Evolutionary conservation across 2,113 vertebrate genomes (phyloP), one percentile per base, ranked within the genome.

Genomic region (Pedionomus torquatus): DNA sequence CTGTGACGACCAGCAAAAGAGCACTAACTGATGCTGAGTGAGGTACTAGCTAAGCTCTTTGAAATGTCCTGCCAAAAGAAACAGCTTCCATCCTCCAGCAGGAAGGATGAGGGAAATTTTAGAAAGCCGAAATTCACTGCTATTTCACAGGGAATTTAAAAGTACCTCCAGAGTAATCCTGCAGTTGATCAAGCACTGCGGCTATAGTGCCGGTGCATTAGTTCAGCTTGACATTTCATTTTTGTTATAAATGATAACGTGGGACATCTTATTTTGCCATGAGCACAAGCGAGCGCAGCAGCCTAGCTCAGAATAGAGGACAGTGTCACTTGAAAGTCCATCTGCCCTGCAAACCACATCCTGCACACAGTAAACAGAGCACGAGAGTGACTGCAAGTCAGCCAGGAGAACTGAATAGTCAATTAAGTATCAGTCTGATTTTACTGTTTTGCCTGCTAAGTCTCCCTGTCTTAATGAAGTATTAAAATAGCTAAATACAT

Each of bases 31-130:
- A 76, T 63, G 68, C 11, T 41, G 17, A 80, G 31, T 5, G 31
- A 89, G 51, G 84, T 26, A 65, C 24, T 52, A 33, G 85, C 43
- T 71, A 75, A 87, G 35, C 14, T n/a, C 33, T 78, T 58, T 24
- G 33, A 90, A 94, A 94, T 30, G 20, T 75, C 49, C 57, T 92
- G 88, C 82, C 85, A 88, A 91, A 91, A 91, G 46, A 95, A 94
- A 52, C 10, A 64, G 26, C 64, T 92, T 78, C 69, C 43, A 87
- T 43, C n/a, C 33, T 48, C 31, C 39, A 69, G 24, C 51, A 89
- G 48, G 60, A 90, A 91, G 35, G 31, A 89, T 43, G 16, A 84
- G 82, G 28, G 31, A 88, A 83, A 48, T 48, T 91, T 79, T 23
- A 72, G 41, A 94, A 89, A 83, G 66, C 19, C 11, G 52, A 87